phyloP scores from a whole-genome alignment of 2,113 vertebrate genomes.

The Pseudorectes ferrugineus region DNA sequence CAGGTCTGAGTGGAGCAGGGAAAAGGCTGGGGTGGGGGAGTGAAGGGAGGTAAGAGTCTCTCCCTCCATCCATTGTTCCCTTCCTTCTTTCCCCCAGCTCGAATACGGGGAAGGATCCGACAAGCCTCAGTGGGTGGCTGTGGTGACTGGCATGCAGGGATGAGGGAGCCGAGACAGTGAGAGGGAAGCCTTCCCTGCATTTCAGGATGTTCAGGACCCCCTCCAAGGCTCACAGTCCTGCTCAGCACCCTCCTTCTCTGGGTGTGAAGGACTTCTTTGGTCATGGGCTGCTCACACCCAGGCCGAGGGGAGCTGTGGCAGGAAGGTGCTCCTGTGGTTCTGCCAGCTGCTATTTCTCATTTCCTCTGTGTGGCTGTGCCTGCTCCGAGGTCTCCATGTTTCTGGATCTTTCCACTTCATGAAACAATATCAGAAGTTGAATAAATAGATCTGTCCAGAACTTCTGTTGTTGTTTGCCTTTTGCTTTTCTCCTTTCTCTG shows the following conservation, averaged over 20 bases:
- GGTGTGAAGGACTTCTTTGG: not conserved
- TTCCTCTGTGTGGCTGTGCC: not conserved
- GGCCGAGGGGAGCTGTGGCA: not conserved
- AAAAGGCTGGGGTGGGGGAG: not conserved
- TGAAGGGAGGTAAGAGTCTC: not conserved
- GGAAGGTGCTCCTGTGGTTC: not conserved
- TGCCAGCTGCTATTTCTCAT: not conserved
- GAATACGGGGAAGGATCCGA: not conserved
- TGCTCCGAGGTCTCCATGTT: not conserved
- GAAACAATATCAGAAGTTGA: not conserved
- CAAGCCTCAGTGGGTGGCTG: not conserved
- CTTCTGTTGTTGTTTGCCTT: not conserved
- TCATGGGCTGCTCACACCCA: not conserved
- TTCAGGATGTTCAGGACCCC: not conserved
- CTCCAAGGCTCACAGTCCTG: not conserved
- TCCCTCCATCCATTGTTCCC: not conserved
- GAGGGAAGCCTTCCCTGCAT: not conserved
- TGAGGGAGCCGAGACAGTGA: not conserved
- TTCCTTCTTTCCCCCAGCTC: not conserved
- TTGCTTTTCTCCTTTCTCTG: constrained; percentile 9
- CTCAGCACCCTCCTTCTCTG: not conserved
- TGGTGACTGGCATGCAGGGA: not conserved
- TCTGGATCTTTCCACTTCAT: constrained; percentile 42
- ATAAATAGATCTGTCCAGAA: not conserved
- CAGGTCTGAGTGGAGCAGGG: not conserved